phyloP scores from a whole-genome alignment of 2,113 vertebrate species.

The Mus spicilegus region DNA sequence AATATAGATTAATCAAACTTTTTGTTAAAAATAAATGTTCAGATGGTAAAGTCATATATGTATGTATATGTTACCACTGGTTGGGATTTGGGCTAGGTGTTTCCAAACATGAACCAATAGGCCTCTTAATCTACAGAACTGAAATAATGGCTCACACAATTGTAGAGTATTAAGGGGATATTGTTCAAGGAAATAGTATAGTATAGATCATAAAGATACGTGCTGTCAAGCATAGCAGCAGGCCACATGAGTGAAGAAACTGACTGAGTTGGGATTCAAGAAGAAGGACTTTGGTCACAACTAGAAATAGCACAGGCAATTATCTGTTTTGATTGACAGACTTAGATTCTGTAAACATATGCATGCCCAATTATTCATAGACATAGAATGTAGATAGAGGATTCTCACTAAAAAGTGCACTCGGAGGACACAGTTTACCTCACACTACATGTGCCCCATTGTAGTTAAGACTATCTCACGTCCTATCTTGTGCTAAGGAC shows the following conservation, averaged over 20 bases:
- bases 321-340: background rate
- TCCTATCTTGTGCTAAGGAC: background rate
- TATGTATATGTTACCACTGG: background rate
- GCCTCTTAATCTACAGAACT: background rate
- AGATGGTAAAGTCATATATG: background rate
- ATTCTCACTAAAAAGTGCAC: background rate
- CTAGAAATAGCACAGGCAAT: background rate
- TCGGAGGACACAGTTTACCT: background rate
- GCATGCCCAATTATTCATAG: background rate
- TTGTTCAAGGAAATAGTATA: background rate
- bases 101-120: background rate
- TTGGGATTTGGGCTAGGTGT: background rate
- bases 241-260: background rate
- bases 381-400: background rate
- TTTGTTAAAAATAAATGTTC: constrained; percentile 14
- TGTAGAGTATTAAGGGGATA: background rate
- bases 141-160: background rate
- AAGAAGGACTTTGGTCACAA: background rate
- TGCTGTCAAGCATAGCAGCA: background rate
- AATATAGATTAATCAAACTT: background rate
- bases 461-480: background rate
- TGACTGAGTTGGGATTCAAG: background rate
- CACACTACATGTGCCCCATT: background rate
- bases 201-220: background rate
- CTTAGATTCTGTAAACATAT: background rate